Base-by-base conservation (phyloP, 2,797 vertebrate genomes). In the Channa striata region DNA sequence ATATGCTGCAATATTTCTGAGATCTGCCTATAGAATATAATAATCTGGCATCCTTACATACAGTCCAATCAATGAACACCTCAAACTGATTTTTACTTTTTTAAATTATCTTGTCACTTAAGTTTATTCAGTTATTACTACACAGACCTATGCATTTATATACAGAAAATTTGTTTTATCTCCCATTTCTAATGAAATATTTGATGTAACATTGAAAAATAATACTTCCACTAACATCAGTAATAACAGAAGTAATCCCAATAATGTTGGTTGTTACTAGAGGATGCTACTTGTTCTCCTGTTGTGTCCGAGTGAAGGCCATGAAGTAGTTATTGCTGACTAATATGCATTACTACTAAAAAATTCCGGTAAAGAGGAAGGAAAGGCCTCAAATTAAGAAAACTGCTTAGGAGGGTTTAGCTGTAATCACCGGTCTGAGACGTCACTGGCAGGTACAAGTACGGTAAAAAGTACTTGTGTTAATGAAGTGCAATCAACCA, bases 401-500 rank as follows among this genome's bases (percentile, higher is more conserved):
- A 71, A 46, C 21, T 6, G 37, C 50, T 42, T 34, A 37, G n/a
- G 16, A 62, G 48, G 44, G 23, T 58, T 21, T 6, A 30, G 3
- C 21, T 39, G 25, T 61, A 76, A 72, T 68, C 30, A 77, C 10
- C 8, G 10, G 34, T 21, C 20, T 4, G 13, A 48, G 12, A 51
- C 17, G 20, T 69, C 74, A 60, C 33, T 11, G 9, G 19, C n/a
- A 34, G 48, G 44, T 59, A 11, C 19, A 68, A 61, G 48, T 46
- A 49, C 39, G 47, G 16, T 47, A 53, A 47, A 63, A 72, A 21
- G 17, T 57, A 63, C 62, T 83, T 51, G 10, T 0, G 0, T 17
- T 63, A 30, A 75, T 71, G 52, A 81, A 63, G 63, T 4, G 2
- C 49, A 79, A 78, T 79, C 66, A 78, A 33, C 25, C 12, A 13